A percentile compares a stretch with the other conserved stretches of the same genome.
These are phyloP conservation scores for Ooceraea biroi DNA, from an alignment of 1,140 invertebrate species.

Conservation along the genomic window DNA sequence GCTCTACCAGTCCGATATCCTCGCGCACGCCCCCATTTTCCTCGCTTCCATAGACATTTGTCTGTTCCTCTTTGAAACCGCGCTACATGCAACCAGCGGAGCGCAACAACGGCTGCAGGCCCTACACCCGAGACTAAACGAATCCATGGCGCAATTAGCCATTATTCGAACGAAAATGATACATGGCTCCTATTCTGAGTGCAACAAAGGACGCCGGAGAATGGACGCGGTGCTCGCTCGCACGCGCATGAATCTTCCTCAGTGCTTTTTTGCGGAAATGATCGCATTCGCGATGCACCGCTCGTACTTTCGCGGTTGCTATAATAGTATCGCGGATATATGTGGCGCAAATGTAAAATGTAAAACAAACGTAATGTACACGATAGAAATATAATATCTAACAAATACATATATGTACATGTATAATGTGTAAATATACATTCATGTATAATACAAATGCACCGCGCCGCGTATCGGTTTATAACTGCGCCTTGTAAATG, in stretches of 20 bases:
- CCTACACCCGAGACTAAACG: constrained; percentile 68
- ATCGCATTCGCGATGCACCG: constrained; percentile 51
- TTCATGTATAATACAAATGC: no score
- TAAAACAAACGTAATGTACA: neutral
- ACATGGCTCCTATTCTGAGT: constrained; percentile 61
- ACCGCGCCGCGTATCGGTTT: neutral
- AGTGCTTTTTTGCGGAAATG: constrained; percentile 57
- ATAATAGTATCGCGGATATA: constrained; percentile 9
- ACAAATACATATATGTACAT: neutral
- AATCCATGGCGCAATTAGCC: constrained; percentile 60
- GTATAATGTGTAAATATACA: no score
- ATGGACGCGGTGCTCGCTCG: constrained; percentile 50
- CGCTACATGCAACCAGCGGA: constrained; percentile 58
- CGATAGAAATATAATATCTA: constrained; percentile 8
- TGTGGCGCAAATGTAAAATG: constrained; percentile 9
- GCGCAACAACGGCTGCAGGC: constrained; percentile 75
- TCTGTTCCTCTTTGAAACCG: constrained; percentile 39
- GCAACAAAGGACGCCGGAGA: constrained; percentile 58
- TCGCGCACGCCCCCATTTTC: constrained; percentile 49
- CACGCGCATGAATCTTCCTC: constrained; percentile 61
- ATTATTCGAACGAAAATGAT: constrained; percentile 64
- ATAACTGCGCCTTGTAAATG: neutral
- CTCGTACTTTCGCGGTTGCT: constrained; percentile 22
- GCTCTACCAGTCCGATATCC: constrained; percentile 50
- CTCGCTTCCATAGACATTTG: constrained; percentile 48